Evolutionary conservation across 2,888 invertebrate genomes (phyloP).

Genomic region (Silvanus unidentatus): DNA sequence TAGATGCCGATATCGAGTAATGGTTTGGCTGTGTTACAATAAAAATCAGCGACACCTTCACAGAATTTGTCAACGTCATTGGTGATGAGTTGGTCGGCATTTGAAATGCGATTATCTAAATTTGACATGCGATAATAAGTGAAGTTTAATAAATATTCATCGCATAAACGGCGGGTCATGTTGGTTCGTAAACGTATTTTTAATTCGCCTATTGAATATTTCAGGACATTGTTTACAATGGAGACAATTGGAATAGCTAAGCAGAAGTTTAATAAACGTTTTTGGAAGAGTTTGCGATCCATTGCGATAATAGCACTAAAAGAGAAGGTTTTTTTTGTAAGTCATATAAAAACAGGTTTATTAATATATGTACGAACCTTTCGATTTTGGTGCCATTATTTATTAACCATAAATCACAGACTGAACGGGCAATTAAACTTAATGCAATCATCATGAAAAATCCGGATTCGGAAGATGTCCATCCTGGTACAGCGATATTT

Average conservation of each 20-base stretch:
- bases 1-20: constrained; percentile 91
- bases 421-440: constrained; percentile 79
- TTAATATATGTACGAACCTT: constrained; percentile 52
- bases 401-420: constrained; percentile 97
- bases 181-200: constrained; percentile 87
- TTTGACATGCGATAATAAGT: constrained; percentile 97
- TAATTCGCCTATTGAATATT: constrained; percentile 90
- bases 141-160: constrained; percentile 90
- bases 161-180: constrained; percentile 79
- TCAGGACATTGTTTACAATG: constrained; percentile 86
- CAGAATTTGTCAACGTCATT: constrained; percentile 98
- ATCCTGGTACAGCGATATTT: constrained; percentile 72
- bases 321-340: constrained; percentile 23
- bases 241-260: constrained; percentile 87
- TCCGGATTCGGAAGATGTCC: constrained; percentile 70
- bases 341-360: too few relatives aligned
- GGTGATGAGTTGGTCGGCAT: constrained; percentile 92
- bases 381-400: constrained; percentile 90
- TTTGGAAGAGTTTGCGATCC: constrained; percentile 70
- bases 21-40: constrained; percentile 95
- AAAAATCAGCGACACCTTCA: constrained; percentile 89
- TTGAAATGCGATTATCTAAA: constrained; percentile 89
- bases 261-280: constrained; percentile 69
- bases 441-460: constrained; percentile 69
- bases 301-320: constrained; percentile 87